These are phyloP conservation scores for Colius striatus DNA, from an alignment of 2,113 vertebrate genomes.

Conservation along the genomic window DNA sequence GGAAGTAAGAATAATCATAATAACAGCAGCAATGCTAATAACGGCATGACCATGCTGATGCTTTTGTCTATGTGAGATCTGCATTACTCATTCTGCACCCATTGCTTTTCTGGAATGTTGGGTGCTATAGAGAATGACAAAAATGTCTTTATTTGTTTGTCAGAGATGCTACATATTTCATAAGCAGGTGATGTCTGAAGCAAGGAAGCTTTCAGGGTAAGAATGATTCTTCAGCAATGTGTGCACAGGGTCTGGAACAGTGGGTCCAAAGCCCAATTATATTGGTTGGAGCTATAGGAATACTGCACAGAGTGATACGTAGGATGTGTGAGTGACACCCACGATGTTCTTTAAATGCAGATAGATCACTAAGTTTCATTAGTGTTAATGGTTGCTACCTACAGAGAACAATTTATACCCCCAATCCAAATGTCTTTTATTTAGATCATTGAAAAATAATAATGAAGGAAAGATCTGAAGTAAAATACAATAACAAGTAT, in stretches of 20 bases:
- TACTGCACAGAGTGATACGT: background rate
- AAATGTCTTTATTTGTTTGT: background rate
- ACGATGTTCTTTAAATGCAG: background rate
- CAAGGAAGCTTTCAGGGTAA: background rate
- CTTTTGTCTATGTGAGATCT: background rate
- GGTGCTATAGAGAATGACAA: background rate
- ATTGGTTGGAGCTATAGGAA: background rate
- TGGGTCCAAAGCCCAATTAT: background rate
- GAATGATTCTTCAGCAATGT: background rate
- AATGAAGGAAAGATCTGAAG: background rate
- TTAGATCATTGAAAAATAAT: background rate
- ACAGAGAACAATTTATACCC: background rate
- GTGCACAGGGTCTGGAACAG: background rate
- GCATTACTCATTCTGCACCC: background rate
- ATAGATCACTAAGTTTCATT: conserved; percentile 8
- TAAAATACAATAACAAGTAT: background rate
- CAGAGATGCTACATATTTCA: background rate
- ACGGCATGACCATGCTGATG: background rate
- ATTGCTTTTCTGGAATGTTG: background rate
- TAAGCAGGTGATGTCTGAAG: background rate
- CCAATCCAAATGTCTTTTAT: background rate
- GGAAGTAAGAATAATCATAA: background rate
- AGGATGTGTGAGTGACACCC: conserved; percentile 17
- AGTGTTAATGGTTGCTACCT: background rate
- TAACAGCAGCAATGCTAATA: background rate